phyloP scores from a whole-genome alignment of 2,113 vertebrate genomes.

The Sminthopsis crassicaudata region DNA sequence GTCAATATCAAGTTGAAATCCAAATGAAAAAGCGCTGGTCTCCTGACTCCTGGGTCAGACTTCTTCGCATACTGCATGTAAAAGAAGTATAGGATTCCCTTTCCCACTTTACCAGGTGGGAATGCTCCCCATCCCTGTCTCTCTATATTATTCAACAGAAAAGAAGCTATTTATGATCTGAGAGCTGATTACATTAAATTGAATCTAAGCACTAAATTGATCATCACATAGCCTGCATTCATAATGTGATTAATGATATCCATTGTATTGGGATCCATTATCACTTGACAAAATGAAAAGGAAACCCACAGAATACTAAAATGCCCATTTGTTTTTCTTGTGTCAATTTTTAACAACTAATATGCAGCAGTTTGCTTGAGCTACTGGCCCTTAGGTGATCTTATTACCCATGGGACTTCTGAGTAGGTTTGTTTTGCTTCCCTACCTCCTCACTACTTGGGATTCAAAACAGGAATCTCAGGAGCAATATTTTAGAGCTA shows the following conservation, averaged over 20 bases:
- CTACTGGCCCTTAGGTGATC: background rate
- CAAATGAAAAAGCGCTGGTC: background rate
- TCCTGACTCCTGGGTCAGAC: background rate
- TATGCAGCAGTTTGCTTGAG: background rate
- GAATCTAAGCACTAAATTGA: background rate
- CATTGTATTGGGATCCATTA: background rate
- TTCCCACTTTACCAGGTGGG: background rate
- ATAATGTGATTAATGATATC: conserved; percentile 2
- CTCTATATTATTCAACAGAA: background rate
- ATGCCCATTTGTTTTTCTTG: background rate
- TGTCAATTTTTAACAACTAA: background rate
- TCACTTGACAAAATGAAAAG: background rate
- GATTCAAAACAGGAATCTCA: background rate
- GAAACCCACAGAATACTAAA: background rate
- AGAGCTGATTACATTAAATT: background rate
- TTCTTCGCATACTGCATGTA: background rate
- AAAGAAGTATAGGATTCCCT: background rate
- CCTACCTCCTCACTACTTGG: background rate
- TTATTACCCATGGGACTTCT: background rate
- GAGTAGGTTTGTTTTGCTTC: background rate
- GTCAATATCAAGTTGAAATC: background rate
- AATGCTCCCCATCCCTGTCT: background rate
- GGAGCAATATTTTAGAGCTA: background rate
- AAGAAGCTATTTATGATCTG: background rate
- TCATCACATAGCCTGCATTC: background rate